Base-by-base conservation (phyloP, 30 jellyfish, hydroid and myxozoan species). In the Morbakka virulenta region DNA sequence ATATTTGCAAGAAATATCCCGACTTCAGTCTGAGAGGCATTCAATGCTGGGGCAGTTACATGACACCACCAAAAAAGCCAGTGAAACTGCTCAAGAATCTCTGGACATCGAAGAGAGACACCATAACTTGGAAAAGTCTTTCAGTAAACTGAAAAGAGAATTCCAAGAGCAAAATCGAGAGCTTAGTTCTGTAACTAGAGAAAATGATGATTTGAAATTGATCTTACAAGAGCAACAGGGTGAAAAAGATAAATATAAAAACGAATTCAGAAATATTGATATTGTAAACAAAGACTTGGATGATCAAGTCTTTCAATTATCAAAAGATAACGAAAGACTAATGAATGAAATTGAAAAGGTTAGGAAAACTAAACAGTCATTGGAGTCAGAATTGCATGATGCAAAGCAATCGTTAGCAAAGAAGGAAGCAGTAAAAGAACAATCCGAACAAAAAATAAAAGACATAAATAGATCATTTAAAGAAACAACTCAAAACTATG, bases 221-320 rank as follows among this genome's bases (percentile, higher is more conserved):
- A 2, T 76, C 2, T 33, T 84, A 51, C 96, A 86, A 67, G 86
- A 76, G 21, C 75, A 63, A 13, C 96, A 92, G 64, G 96, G 75
- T 28, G 96, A 93, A 49, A 62, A 72, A 20, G 63, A 81, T 25
- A 92, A 85, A 50, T 57, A 69, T 64, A 75, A 86, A 33, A 80
- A 87, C 29, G 84, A 67, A 57, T 57, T 92, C 50, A 64, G 95
- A 67, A 67, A 89, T 31, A 79, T 80, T 41, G 96, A 85, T 50
- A 81, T 85, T 26, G 87, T 70, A 3, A 92, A 80, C 35, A 92
- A 92, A 63, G 99, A 92, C 76, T 50, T 92, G 52, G 99, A 92
- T 36, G 99, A 92, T 76, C 99, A 92, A 77, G 79, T 86, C 0
- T 92, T 76, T 65, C 95, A 85, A 61, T 50, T 80, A 9, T 32